Conservation (phyloP, 2,888 invertebrate genomes). For the Dynastes grantii region DNA sequence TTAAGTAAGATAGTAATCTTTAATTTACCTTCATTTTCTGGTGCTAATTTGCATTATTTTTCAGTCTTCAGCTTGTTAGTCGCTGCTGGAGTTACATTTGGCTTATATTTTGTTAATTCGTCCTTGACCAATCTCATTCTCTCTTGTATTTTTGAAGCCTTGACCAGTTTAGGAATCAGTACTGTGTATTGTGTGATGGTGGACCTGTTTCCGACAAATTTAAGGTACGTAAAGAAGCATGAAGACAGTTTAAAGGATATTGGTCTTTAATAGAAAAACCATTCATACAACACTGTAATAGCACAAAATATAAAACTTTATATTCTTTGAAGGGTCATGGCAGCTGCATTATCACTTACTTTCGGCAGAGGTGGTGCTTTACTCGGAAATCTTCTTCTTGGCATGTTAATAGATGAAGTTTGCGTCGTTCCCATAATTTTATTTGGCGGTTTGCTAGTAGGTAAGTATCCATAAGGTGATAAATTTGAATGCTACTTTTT, state of each 20-base stretch:
- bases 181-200: constrained; percentile 87
- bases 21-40: not conserved
- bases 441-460: constrained; percentile 82
- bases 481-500: too few relatives aligned
- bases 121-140: constrained; percentile 81
- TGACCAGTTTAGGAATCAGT: constrained; percentile 86
- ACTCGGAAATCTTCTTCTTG: constrained; percentile 83
- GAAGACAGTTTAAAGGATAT: too few relatives aligned
- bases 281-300: not conserved
- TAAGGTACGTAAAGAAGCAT: constrained; percentile 74
- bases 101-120: constrained; percentile 83
- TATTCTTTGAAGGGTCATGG: constrained; percentile 79
- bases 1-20: constrained; percentile 74
- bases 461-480: constrained; percentile 72
- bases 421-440: constrained; percentile 83
- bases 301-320: constrained; percentile 48
- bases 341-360: constrained; percentile 84
- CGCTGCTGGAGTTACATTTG: constrained; percentile 82
- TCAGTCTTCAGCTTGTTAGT: constrained; percentile 83
- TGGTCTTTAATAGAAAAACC: too few relatives aligned
- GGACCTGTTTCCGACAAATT: constrained; percentile 87
- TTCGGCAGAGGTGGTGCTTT: constrained; percentile 86
- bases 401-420: constrained; percentile 85
- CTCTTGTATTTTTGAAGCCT: constrained; percentile 85
- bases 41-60: constrained; percentile 27